Conservation (phyloP, 2,797 vertebrate genomes). For the Eulemur mongoz region DNA sequence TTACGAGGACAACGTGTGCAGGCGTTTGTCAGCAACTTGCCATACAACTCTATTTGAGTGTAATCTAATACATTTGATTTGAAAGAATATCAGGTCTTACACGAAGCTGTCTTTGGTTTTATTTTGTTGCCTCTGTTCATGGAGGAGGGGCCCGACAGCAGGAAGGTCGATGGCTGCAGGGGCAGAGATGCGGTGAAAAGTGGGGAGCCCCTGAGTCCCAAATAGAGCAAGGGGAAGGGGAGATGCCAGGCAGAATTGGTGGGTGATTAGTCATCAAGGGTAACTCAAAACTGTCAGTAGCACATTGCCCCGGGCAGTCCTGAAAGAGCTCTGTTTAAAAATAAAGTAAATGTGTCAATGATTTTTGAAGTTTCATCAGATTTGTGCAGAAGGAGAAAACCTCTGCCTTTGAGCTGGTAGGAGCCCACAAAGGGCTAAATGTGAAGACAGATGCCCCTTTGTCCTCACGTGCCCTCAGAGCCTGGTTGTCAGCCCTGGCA, state of each 20-base stretch:
- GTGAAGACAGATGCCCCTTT: neutral
- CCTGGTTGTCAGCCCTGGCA: fast-evolving
- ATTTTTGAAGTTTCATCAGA: neutral
- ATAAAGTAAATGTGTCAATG: neutral
- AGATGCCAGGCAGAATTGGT: too few species aligned
- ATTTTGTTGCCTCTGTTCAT: neutral
- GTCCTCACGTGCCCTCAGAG: too few species aligned
- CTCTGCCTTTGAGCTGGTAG: fast-evolving
- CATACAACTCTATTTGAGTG: neutral
- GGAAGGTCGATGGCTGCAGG: fast-evolving
- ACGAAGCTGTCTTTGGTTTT: neutral
- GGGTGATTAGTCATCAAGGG: too few species aligned
- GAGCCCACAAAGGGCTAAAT: neutral
- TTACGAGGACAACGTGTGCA: neutral
- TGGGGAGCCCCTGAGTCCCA: neutral
- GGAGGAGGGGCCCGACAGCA: fast-evolving
- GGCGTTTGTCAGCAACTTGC: neutral
- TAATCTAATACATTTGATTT: neutral
- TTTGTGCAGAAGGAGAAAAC: neutral
- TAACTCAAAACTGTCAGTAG: neutral
- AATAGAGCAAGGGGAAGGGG: neutral
- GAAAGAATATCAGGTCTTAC: neutral
- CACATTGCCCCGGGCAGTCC: neutral
- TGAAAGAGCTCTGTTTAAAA: neutral
- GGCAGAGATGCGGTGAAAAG: neutral